A percentile compares a stretch with the other conserved stretches of the same genome.
Conservation (phyloP, 2,113 vertebrate genomes). For the Heliornis fulica region DNA sequence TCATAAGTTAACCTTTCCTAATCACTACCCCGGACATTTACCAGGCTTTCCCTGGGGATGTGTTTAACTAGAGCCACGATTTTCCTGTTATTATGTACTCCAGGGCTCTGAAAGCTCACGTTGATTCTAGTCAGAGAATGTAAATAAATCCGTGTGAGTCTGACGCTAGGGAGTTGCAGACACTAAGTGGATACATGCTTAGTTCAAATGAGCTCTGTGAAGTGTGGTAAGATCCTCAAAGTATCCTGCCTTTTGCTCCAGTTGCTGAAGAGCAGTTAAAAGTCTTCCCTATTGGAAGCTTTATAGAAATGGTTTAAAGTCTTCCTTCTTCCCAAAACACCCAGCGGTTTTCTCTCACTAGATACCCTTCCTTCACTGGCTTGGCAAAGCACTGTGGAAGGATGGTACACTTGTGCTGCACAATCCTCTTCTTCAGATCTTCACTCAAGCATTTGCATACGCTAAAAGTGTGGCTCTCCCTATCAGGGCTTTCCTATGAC, state of each 20-base stretch:
- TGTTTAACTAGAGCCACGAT: conserved; percentile 41
- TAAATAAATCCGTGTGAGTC: background rate
- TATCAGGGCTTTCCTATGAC: background rate
- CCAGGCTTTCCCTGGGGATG: conserved; percentile 52
- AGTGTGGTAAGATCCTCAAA: background rate
- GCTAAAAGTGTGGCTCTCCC: background rate
- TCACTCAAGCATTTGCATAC: background rate
- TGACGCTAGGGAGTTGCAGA: background rate
- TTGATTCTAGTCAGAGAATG: background rate
- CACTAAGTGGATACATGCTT: background rate
- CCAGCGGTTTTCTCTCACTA: background rate
- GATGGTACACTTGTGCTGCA: background rate
- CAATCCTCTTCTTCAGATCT: background rate
- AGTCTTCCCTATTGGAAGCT: background rate
- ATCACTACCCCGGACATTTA: conserved; percentile 58
- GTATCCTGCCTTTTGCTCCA: background rate
- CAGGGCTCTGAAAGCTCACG: background rate
- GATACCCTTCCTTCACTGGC: background rate
- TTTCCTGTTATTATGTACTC: conserved; percentile 48
- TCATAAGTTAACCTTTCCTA: conserved; percentile 64
- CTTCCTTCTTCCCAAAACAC: background rate
- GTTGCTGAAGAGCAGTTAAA: background rate
- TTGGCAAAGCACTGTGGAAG: background rate
- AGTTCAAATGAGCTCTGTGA: background rate
- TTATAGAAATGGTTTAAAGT: background rate